Conservation (phyloP, 92 coral and sea anemone genomes). For the Blastomussa wellsi region DNA sequence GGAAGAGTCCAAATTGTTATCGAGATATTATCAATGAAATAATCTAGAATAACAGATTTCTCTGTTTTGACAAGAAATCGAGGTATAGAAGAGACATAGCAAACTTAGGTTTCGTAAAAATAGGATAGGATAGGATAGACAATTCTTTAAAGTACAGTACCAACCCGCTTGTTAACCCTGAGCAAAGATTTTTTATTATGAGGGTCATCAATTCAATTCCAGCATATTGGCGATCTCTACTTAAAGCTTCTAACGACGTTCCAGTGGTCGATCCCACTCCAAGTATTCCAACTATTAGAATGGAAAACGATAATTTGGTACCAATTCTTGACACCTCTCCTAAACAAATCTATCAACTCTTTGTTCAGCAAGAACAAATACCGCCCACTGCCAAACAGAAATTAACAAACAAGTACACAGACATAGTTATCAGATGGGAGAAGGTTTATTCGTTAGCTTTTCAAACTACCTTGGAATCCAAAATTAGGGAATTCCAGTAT, state of each 20-base stretch:
- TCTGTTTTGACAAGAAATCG: no score
- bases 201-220: background rate
- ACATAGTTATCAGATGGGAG: no score
- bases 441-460: no score
- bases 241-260: background rate
- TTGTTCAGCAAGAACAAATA: background rate
- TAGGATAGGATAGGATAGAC: no score
- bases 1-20: no score
- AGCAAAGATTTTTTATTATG: background rate
- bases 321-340: constrained; percentile 2
- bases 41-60: no score
- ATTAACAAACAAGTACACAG: background rate
- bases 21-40: no score
- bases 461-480: no score
- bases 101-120: background rate
- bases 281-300: constrained; percentile 1
- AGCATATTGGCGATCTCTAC: background rate
- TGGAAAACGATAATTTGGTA: background rate
- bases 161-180: background rate
- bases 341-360: background rate
- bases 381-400: no score
- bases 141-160: background rate
- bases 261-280: background rate
- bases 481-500: constrained; percentile 3
- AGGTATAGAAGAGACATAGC: background rate